These are phyloP conservation scores for Eupithecia insigniata DNA, from an alignment of 2,888 invertebrate genomes.

Conservation along the genomic window DNA sequence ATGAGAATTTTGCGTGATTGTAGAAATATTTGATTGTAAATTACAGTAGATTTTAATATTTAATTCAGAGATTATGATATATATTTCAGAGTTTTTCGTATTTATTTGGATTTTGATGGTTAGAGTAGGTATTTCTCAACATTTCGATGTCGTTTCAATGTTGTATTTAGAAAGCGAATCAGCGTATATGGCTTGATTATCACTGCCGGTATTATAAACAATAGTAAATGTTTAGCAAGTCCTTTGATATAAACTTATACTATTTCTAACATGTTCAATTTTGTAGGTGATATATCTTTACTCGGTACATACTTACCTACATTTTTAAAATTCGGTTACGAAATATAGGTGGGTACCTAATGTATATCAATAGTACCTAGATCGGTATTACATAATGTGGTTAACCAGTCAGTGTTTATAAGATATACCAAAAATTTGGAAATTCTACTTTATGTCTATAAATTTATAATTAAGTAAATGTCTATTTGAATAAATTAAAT, in stretches of 20 bases:
- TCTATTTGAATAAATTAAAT: conserved; percentile 84
- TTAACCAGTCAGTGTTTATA: conserved; percentile 79
- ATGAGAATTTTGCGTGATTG: conserved; percentile 71
- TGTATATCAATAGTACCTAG: conserved; percentile 56
- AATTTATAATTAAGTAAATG: conserved; percentile 69
- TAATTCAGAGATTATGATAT: conserved; percentile 53
- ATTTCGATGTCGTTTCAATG: conserved; percentile 48
- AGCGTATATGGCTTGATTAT: conserved; percentile 74
- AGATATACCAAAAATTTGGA: conserved; percentile 82
- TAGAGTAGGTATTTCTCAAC: conserved; percentile 30
- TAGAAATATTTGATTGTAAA: conserved; percentile 72
- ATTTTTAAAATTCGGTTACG: conserved; percentile 68
- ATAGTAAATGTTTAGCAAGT: conserved; percentile 70
- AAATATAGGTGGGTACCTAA: conserved; percentile 66
- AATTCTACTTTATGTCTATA: conserved; percentile 69
- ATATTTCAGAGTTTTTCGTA: conserved; percentile 41
- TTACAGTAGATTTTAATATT: conserved; percentile 62
- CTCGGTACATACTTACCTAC: conserved; percentile 65
- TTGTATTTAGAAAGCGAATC: conserved; percentile 50
- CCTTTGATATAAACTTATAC: conserved; percentile 80
- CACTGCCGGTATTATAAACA: conserved; percentile 81
- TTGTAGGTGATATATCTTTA: conserved; percentile 77
- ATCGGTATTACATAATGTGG: conserved; percentile 53
- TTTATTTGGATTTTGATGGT: conserved; percentile 37
- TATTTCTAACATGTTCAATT: conserved; percentile 83